phyloP scores from a whole-genome alignment of 1,140 invertebrate species.

The Heliothis subflexa region DNA sequence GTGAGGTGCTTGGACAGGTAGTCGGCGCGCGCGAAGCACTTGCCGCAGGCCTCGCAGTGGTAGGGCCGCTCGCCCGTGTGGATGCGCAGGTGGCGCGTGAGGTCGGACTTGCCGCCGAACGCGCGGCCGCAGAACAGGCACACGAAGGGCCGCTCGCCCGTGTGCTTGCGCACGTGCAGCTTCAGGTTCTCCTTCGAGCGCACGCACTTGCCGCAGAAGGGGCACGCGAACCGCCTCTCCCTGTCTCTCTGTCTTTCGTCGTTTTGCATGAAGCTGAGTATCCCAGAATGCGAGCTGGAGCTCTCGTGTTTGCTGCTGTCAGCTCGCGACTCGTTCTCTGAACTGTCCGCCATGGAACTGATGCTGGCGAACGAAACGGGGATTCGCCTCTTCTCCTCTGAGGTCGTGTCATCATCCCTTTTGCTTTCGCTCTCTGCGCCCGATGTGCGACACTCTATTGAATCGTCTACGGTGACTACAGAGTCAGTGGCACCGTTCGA shows the following conservation, averaged over 20 bases:
- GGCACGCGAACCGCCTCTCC: conserved; percentile 92
- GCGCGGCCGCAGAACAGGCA: conserved; percentile 95
- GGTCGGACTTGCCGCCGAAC: conserved; percentile 94
- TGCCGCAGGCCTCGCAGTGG: conserved; percentile 96
- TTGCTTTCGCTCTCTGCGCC: conserved; percentile 75
- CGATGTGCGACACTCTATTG: conserved; percentile 75
- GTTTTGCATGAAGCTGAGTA: conserved; percentile 89
- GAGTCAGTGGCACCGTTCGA: conserved; percentile 84
- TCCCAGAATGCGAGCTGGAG: conserved; percentile 87
- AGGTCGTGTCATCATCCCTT: conserved; percentile 67
- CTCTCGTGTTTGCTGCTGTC: conserved; percentile 75
- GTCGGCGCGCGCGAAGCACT: conserved; percentile 95
- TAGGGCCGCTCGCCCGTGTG: conserved; percentile 95
- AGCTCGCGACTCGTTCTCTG: conserved; percentile 77
- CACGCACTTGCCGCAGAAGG: conserved; percentile 95
- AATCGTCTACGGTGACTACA: conserved; percentile 79
- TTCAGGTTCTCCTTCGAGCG: conserved; percentile 95
- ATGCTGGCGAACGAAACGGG: conserved; percentile 84
- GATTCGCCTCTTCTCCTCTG: conserved; percentile 68
- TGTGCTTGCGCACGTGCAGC: conserved; percentile 95
- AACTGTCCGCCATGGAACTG: conserved; percentile 84
- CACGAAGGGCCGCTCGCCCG: conserved; percentile 94
- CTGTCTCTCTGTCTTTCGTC: conserved; percentile 89
- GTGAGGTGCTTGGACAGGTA: conserved; percentile 96
- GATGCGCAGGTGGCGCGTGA: conserved; percentile 94